Evolutionary conservation across 2,113 vertebrate species (phyloP).

Genomic region (Speoplatyrhinus poulsoni): DNA sequence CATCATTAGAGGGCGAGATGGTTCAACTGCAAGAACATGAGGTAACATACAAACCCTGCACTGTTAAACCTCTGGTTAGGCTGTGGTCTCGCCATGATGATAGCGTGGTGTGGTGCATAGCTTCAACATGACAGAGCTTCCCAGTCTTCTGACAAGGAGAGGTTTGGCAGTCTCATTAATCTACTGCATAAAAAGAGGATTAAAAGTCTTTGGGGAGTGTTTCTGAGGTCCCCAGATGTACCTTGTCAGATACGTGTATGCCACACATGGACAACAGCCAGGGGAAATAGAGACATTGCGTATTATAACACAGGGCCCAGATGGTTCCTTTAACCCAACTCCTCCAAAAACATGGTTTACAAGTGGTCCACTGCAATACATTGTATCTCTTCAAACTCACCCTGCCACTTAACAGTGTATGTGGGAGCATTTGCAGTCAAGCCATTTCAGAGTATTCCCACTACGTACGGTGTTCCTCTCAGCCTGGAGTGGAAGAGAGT

Average conservation of each 20-base stretch:
- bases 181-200: not conserved
- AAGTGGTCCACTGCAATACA: not conserved
- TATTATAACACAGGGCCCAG: too few species aligned
- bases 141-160: slow-evolving; percentile 25
- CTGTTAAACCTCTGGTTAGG: slow-evolving; percentile 54
- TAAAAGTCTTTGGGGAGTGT: not conserved
- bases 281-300: too few species aligned
- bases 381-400: not conserved
- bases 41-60: slow-evolving; percentile 53
- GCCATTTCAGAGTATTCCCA: not conserved
- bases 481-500: slow-evolving; percentile 12
- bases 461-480: not conserved
- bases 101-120: slow-evolving; percentile 32
- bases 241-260: too few species aligned
- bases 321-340: not conserved
- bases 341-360: not conserved
- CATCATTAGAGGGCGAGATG: slow-evolving; percentile 46
- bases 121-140: slow-evolving; percentile 26
- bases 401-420: not conserved
- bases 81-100: slow-evolving; percentile 62
- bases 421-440: not conserved
- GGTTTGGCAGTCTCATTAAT: not conserved
- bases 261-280: too few species aligned
- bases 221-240: too few species aligned
- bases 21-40: slow-evolving; percentile 48